phyloP scores from a whole-genome alignment of 2,113 vertebrate genomes.

The Oceanodroma tethys region DNA sequence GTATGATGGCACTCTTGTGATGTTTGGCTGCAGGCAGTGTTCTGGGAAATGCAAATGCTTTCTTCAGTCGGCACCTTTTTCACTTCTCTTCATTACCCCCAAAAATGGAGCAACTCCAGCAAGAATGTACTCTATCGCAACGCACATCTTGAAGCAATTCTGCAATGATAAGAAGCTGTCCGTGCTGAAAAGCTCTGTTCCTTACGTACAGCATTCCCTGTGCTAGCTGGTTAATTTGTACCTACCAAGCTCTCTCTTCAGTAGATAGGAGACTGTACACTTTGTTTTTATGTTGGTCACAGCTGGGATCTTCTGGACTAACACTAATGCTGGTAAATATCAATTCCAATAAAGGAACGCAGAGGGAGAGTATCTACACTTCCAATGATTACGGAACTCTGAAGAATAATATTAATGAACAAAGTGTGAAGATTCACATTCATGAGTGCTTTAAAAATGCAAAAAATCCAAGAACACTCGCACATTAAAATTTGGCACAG shows the following conservation, averaged over 20 bases:
- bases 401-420: neutral
- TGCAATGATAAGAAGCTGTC: neutral
- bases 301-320: neutral
- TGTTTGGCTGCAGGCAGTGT: neutral
- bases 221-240: neutral
- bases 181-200: neutral
- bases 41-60: neutral
- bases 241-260: neutral
- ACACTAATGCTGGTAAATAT: neutral
- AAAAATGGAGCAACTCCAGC: neutral
- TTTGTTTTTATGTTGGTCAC: neutral
- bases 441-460: constrained; percentile 32
- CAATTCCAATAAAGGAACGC: neutral
- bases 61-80: neutral
- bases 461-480: constrained; percentile 5
- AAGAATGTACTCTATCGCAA: neutral
- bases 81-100: neutral
- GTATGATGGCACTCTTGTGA: neutral
- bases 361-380: neutral
- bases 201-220: neutral
- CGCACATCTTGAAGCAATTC: neutral
- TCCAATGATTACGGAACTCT: neutral
- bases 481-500: constrained; percentile 67
- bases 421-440: constrained; percentile 60
- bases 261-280: neutral